phyloP scores from a whole-genome alignment of 2,888 invertebrate genomes.

The Agrotis puta region DNA sequence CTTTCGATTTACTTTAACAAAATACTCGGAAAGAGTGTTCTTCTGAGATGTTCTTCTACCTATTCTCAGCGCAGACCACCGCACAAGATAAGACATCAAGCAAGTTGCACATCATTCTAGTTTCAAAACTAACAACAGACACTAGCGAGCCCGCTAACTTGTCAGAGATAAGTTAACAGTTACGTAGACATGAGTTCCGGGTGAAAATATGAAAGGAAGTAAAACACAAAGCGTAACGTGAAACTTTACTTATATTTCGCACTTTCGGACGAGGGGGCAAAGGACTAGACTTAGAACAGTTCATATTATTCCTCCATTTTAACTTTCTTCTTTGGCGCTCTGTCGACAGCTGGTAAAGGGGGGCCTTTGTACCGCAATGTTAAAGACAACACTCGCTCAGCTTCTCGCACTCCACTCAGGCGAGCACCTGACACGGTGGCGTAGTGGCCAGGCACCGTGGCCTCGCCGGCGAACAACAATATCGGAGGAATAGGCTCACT shows the following conservation, averaged over 20 bases:
- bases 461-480: constrained; percentile 95
- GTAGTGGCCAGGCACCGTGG: constrained; percentile 94
- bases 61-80: constrained; percentile 13
- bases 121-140: constrained; percentile 75
- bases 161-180: constrained; percentile 68
- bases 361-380: constrained; percentile 89
- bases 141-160: constrained; percentile 72
- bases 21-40: not conserved
- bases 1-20: not conserved
- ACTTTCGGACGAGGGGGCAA: constrained; percentile 28
- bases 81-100: constrained; percentile 51
- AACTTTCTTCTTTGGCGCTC: constrained; percentile 23
- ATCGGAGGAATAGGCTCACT: constrained; percentile 92
- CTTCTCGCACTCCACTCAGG: constrained; percentile 95
- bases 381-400: constrained; percentile 93
- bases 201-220: constrained; percentile 71
- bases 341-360: constrained; percentile 72
- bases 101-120: constrained; percentile 66
- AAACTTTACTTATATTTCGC: constrained; percentile 61
- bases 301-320: constrained; percentile 30
- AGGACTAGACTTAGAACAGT: constrained; percentile 27
- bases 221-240: constrained; percentile 43
- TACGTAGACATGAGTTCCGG: constrained; percentile 66
- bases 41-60: no score
- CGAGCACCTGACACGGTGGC: constrained; percentile 95